A percentile compares a stretch with the other conserved stretches of the same genome.
phyloP scores from a whole-genome alignment of 2,888 invertebrate species.

The Lypha dubia region DNA sequence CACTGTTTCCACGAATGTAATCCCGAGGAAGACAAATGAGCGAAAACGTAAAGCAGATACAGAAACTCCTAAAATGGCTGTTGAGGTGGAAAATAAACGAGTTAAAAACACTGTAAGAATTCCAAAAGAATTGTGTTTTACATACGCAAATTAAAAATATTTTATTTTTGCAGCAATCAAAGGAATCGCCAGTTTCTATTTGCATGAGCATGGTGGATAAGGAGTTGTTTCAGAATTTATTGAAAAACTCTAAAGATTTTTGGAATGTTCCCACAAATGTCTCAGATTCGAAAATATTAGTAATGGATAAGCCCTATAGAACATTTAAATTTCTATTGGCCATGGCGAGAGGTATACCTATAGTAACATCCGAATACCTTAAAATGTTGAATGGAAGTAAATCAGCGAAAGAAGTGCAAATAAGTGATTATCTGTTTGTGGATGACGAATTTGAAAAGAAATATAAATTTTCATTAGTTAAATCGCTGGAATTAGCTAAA shows the following conservation, averaged over 20 bases:
- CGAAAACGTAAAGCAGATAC: slow-evolving; percentile 54
- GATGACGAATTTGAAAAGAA: slow-evolving; percentile 75
- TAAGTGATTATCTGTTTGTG: slow-evolving; percentile 68
- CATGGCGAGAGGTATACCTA: slow-evolving; percentile 86
- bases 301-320: slow-evolving; percentile 84
- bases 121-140: too few species aligned
- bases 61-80: background rate
- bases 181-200: slow-evolving; percentile 40
- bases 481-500: slow-evolving; percentile 74
- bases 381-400: slow-evolving; percentile 65
- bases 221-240: slow-evolving; percentile 59
- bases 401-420: slow-evolving; percentile 53
- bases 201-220: slow-evolving; percentile 74
- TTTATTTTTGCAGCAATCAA: slow-evolving; percentile 24
- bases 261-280: slow-evolving; percentile 85
- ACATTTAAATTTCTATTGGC: slow-evolving; percentile 86
- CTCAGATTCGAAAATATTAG: slow-evolving; percentile 84
- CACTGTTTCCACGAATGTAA: background rate
- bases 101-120: slow-evolving; percentile 54
- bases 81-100: slow-evolving; percentile 50
- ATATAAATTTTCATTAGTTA: slow-evolving; percentile 75
- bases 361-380: slow-evolving; percentile 83
- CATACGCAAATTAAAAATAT: background rate
- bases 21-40: background rate
- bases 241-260: slow-evolving; percentile 69